These are phyloP conservation scores for Hypotaenidia okinawae DNA, from an alignment of 2,797 vertebrate genomes.

Conservation along the genomic window DNA sequence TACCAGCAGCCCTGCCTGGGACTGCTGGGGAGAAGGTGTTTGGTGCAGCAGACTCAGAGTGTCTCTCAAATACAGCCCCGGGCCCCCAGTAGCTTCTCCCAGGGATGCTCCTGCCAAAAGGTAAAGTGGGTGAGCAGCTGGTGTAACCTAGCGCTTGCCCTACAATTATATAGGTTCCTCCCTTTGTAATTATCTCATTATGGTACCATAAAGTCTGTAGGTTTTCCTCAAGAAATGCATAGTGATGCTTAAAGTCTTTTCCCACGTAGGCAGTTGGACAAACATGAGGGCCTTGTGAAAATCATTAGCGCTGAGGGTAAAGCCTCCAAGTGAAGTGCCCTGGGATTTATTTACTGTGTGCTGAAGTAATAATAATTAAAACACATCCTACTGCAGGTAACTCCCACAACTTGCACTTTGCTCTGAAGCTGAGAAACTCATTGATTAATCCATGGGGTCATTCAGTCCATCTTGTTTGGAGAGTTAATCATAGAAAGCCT, in stretches of 20 bases:
- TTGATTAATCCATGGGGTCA: slow-evolving; percentile 72
- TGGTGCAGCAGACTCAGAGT: background rate
- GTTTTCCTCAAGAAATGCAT: background rate
- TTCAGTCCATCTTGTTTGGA: slow-evolving; percentile 60
- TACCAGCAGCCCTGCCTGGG: background rate
- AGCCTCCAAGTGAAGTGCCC: background rate
- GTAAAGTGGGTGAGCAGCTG: background rate
- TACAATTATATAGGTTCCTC: background rate
- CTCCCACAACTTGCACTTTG: slow-evolving; percentile 60
- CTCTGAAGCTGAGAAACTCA: slow-evolving; percentile 52
- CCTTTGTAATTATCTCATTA: background rate
- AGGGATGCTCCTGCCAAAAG: background rate
- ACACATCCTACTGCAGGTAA: slow-evolving; percentile 34
- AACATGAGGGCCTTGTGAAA: background rate
- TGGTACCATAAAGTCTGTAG: background rate
- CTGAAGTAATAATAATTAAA: slow-evolving; percentile 65
- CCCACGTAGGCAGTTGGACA: background rate
- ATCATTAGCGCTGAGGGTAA: slow-evolving; percentile 8
- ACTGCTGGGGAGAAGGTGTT: background rate
- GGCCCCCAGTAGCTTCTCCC: fast-evolving
- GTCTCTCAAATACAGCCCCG: background rate
- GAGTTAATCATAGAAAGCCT: slow-evolving; percentile 59
- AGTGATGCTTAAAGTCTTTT: background rate
- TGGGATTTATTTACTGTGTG: slow-evolving; percentile 58
- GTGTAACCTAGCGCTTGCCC: background rate